Base-by-base conservation (phyloP, 2,113 vertebrate genomes). In the Cricetomys ansorgei region DNA sequence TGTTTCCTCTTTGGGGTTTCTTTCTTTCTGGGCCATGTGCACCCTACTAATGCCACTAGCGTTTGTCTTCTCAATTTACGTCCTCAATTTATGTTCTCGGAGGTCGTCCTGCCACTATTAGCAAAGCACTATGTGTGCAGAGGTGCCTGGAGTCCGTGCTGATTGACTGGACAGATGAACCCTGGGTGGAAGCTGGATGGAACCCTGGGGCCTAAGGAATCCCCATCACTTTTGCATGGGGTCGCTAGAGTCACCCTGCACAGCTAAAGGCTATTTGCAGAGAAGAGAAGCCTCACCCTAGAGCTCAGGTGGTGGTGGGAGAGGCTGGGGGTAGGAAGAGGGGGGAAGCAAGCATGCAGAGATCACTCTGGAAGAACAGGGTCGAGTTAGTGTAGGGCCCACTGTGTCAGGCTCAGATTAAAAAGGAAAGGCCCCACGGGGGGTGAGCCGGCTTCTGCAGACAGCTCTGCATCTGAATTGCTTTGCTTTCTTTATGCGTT, bases 321-420 rank as follows among this genome's bases (percentile, higher is more conserved):
- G n/a, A n/a, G n/a, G n/a, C n/a, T n/a, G n/a, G n/a, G n/a, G n/a
- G n/a, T n/a, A n/a, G n/a, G n/a, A n/a, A n/a, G n/a, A n/a, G n/a
- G n/a, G n/a, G 4, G 13, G 15, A 16, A 13, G 3, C 9, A 3
- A 5, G 29, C 34, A 43, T 3, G 2, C 4, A 1, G n/a, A 12
- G 81, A 27, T 11, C 2, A 12, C 40, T 50, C 57, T n/a, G 55
- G 50, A 89, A 77, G 69, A 3, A 34, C 12, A 31, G 0, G 43
- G 25, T 21, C 8, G 7, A 34, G 13, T 23, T 40, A 29, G 17
- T 4, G 3, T 21, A 50, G 29, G 25, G 40, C 23, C 0, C 55
- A 55, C 3, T 69, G 40, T 43, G 25, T 0, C 0, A 27, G 31
- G 62, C 13, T 16, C 75, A 25, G 69, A 17, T 57, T 53, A 65